These are phyloP conservation scores for Orchesellides sinensis DNA, from an alignment of 2,888 invertebrate species.

Conservation along the genomic window DNA sequence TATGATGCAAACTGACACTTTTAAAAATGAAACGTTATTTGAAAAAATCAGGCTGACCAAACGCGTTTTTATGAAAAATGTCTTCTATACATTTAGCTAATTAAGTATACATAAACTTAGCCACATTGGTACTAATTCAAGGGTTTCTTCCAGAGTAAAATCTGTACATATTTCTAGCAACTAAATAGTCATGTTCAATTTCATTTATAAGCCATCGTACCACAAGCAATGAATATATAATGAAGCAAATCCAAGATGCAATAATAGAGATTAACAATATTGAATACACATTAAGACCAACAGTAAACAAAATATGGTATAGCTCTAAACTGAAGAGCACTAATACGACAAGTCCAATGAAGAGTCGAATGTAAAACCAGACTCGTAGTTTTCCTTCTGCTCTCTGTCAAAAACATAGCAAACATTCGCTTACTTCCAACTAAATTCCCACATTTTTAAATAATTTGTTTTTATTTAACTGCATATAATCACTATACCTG, in stretches of 20 bases:
- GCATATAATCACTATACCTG: constrained; percentile 30
- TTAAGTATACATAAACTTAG: too few species aligned
- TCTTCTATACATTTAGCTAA: too few species aligned
- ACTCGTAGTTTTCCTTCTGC: constrained; percentile 53
- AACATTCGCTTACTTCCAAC: not conserved
- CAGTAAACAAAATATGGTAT: constrained; percentile 36
- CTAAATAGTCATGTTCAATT: constrained; percentile 58
- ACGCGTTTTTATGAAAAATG: too few species aligned
- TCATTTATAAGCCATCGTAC: constrained; percentile 65
- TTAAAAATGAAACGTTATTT: too few species aligned
- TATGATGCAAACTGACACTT: too few species aligned
- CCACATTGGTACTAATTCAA: too few species aligned
- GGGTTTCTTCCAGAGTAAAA: constrained; percentile 66
- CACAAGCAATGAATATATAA: constrained; percentile 61
- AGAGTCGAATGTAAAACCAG: constrained; percentile 58
- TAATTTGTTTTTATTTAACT: not conserved
- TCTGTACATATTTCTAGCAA: constrained; percentile 64
- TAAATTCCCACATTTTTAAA: not conserved
- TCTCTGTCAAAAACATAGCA: constrained; percentile 44
- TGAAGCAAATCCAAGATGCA: constrained; percentile 63
- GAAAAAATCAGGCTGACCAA: too few species aligned
- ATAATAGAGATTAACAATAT: constrained; percentile 60
- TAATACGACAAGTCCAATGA: constrained; percentile 58
- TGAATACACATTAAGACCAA: constrained; percentile 60
- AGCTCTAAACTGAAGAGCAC: constrained; percentile 58